phyloP scores from a whole-genome alignment of 2,113 vertebrate genomes.

The Nesogale talazaci region DNA sequence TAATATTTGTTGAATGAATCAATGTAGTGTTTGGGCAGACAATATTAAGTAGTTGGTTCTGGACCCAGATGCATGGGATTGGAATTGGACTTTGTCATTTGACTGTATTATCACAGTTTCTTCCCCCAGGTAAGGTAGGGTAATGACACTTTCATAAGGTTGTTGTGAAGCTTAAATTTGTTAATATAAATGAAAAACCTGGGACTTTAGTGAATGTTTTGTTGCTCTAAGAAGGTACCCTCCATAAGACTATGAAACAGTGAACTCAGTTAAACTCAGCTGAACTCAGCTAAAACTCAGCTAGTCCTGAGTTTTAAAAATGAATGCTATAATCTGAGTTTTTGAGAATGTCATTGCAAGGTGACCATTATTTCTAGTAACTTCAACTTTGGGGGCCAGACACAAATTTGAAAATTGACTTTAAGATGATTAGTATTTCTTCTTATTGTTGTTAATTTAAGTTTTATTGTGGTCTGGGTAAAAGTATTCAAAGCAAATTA shows the following conservation, averaged over 20 bases:
- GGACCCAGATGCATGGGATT: not conserved
- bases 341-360: slow-evolving; percentile 15
- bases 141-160: not conserved
- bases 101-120: slow-evolving; percentile 20
- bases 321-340: slow-evolving; percentile 15
- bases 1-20: slow-evolving; percentile 49
- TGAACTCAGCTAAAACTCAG: slow-evolving; percentile 41
- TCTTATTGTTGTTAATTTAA: not conserved
- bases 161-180: slow-evolving; percentile 49
- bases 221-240: slow-evolving; percentile 12
- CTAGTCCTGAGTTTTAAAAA: slow-evolving; percentile 25
- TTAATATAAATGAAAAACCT: slow-evolving; percentile 9
- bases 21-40: not conserved
- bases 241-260: not conserved
- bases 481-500: not conserved
- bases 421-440: slow-evolving; percentile 42
- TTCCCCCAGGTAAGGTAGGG: not conserved
- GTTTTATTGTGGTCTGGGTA: not conserved
- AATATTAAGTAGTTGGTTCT: not conserved
- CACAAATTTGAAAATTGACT: slow-evolving; percentile 52
- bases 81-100: slow-evolving; percentile 38
- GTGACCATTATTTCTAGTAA: not conserved
- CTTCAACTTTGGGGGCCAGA: slow-evolving; percentile 21
- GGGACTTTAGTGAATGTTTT: slow-evolving; percentile 14
- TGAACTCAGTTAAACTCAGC: no score